Base-by-base conservation (phyloP, 1,140 invertebrate genomes). In the Calliopsis andreniformis region DNA sequence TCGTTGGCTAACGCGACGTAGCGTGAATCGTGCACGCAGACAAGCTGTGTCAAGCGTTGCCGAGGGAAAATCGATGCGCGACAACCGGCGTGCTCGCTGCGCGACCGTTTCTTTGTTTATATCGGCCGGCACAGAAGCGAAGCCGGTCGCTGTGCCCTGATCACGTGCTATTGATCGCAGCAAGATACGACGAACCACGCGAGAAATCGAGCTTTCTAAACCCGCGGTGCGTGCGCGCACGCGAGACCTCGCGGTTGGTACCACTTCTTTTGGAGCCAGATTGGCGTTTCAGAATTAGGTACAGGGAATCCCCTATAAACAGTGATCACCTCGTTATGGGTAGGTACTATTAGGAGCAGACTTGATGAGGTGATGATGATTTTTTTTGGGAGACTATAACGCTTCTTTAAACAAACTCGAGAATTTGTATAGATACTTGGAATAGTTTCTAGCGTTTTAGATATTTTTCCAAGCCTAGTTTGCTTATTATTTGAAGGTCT, bases 41-140 rank as follows among this genome's bases (percentile, higher is more conserved):
- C 20, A 23, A 28, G n/a, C 12, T 32, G 35, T 7, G 14, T 23
- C n/a, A 12, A 42, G 62, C 8, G 23, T 32, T n/a, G 23, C 3
- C 32, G 25, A 70, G 78, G 78, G 78, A 89, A 91, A 89, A 91
- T 90, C 89, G 88, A 89, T 91, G 89, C 80, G 70, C 62, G 76
- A 76, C 67, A 71, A 83, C 78, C 71, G 45, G 76, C 82, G 79
- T 56, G 80, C 80, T 84, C 87, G 85, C 83, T 83, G 88, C 87
- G 89, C 87, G 89, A 87, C 90, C 87, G 89, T 83, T 90, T 89
- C 91, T 91, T 92, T 92, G 91, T 92, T 91, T 92, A 92, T 90
- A 91, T 90, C 89, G 87, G 66, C 79, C 76, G 70, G 42, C 30
- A 25, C 5, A n/a, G 35, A 75, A 78, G 78, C 76, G 51, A 69